Conservation (phyloP, 2,113 vertebrate genomes). For the Pycnonotus jocosus region DNA sequence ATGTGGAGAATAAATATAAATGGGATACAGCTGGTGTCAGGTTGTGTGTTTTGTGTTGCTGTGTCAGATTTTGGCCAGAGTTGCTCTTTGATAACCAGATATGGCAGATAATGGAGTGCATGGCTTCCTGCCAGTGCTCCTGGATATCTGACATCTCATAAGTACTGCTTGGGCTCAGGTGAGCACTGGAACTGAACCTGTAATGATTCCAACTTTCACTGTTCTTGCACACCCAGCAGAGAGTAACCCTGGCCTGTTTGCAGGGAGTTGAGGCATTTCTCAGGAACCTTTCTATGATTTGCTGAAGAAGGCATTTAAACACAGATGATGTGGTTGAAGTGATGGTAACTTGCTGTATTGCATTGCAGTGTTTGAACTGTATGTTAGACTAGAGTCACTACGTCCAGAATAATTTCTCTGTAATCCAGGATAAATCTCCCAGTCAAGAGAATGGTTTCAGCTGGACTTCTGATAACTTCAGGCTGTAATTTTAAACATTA, state of each 20-base stretch:
- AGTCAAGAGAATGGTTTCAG: not conserved
- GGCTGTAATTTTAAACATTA: not conserved
- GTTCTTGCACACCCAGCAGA: not conserved
- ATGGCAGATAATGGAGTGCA: not conserved
- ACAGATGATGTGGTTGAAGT: not conserved
- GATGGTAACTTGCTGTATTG: not conserved
- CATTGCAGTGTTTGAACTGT: not conserved
- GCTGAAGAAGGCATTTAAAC: not conserved
- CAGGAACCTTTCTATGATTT: not conserved
- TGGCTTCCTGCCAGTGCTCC: not conserved
- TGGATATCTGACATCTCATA: not conserved
- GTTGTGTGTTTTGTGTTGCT: not conserved
- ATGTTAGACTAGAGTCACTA: not conserved
- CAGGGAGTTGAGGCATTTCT: not conserved
- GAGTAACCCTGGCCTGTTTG: not conserved
- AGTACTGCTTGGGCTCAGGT: not conserved
- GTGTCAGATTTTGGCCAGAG: not conserved
- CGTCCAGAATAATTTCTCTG: not conserved
- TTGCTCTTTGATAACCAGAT: not conserved
- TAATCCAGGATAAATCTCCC: not conserved
- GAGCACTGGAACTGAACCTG: accelerated
- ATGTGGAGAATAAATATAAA: not conserved
- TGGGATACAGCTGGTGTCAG: not conserved
- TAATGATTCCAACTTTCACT: not conserved
- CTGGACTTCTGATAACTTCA: not conserved